Base-by-base conservation (phyloP, 2,888 invertebrate species). In the Trissonchulus sp. region DNA sequence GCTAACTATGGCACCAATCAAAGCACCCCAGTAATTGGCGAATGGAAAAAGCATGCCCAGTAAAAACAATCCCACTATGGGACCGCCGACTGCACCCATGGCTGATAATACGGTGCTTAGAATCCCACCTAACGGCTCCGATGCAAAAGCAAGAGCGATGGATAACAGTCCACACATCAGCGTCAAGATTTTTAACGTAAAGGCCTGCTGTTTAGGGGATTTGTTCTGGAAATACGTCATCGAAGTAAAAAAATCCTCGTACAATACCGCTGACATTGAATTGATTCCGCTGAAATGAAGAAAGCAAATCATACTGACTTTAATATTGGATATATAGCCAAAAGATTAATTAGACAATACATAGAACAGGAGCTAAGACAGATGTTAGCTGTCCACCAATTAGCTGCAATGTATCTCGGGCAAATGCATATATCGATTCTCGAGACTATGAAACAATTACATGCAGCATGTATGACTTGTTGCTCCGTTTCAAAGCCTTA, bases 21-120 rank as follows among this genome's bases (percentile, higher is more conserved):
- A 76, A 1, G 80, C 80, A 28, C 80, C 80, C 69, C 77, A 48
- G 60, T 77, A 77, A 83, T 94, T 94, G 1, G 93, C 91, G 89
- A 90, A 91, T 0, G 94, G 93, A 80, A 93, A 91, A 79, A 92
- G 90, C 90, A 94, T 93, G 74, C 94, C 94, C 33, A 94, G 87
- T 0, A 92, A 90, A 84, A 94, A 94, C 1, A 94, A 87, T 0
- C 94, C 94, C 33, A 94, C 86, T 0, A 93, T 91, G 0, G 94
- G 91, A 1, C 94, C 94, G 1, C 93, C 93, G 34, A 93, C 91
- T 88, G 94, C 91, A 0, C 94, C 94, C 83, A 93, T 93, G 81
- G 93, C 75, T 68, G 33, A 77, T 73, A 69, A 62, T 68, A 31
- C 75, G 65, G 65, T 76, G 15, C 34, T 79, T 36, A 80, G 76